Percentiles rank a stretch among this genome's conserved stretches.
Evolutionary conservation across 1,140 invertebrate species (phyloP).

Genomic region (Muscidifurax raptorellus): DNA sequence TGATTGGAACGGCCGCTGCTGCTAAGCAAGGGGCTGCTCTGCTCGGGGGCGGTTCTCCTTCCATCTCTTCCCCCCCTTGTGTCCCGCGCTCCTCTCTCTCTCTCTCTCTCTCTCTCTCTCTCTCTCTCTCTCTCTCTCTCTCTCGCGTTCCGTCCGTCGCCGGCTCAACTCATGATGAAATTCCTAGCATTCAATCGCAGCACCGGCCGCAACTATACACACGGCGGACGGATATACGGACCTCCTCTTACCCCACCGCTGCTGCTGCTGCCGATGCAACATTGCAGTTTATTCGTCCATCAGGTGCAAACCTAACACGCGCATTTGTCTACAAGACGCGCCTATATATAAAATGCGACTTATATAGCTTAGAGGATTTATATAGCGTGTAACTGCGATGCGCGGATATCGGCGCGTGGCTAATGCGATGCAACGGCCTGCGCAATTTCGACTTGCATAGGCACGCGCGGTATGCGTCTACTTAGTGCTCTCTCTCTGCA

Average conservation of each 20-base stretch:
- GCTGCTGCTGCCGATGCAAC: not conserved
- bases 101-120: too few species aligned
- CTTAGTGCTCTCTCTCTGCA: not conserved
- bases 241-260: not conserved
- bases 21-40: conserved; percentile 73
- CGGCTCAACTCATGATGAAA: conserved; percentile 75
- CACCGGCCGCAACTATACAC: conserved; percentile 68
- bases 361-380: too few species aligned
- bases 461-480: conserved; percentile 8
- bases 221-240: not conserved
- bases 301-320: too few species aligned
- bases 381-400: too few species aligned
- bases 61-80: conserved; percentile 37
- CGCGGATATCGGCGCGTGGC: too few species aligned
- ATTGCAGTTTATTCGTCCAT: too few species aligned
- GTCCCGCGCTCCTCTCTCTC: conserved; percentile 57
- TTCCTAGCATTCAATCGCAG: conserved; percentile 76
- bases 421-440: not conserved
- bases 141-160: conserved; percentile 56
- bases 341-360: too few species aligned
- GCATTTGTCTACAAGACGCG: too few species aligned
- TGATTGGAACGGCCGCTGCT: conserved; percentile 72
- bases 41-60: conserved; percentile 67
- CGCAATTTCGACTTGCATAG: not conserved
- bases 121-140: conserved; percentile 58